Percentiles rank a stretch among this genome's conserved stretches.
phyloP scores from a whole-genome alignment of 2,797 vertebrate genomes.

The Crocodylus rhombifer region DNA sequence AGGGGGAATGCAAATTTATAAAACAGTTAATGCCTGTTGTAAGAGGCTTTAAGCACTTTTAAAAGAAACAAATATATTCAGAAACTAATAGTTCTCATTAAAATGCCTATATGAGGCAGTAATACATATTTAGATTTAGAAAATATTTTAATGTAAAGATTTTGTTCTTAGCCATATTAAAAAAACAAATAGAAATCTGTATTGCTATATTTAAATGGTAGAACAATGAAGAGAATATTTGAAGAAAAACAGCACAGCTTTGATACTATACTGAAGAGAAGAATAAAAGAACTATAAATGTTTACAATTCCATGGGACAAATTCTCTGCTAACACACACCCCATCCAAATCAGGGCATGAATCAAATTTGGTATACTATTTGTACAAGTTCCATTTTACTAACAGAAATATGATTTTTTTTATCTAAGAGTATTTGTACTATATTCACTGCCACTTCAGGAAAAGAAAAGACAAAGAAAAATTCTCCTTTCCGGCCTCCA shows the following conservation, averaged over 20 bases:
- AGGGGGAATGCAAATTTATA: neutral
- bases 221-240: neutral
- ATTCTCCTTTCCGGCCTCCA: neutral
- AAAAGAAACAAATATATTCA: neutral
- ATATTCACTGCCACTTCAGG: neutral
- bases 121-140: neutral
- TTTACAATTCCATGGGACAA: neutral
- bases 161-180: neutral
- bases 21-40: neutral
- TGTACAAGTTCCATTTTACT: neutral
- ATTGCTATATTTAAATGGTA: neutral
- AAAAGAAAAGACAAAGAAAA: neutral
- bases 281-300: neutral
- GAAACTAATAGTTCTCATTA: neutral
- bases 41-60: neutral
- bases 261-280: neutral
- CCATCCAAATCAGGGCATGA: neutral
- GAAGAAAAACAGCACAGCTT: neutral
- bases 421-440: neutral
- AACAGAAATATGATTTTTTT: neutral
- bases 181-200: neutral
- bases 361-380: neutral
- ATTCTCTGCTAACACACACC: neutral
- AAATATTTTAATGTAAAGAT: neutral
- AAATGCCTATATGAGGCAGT: neutral